phyloP scores from a whole-genome alignment of 2,113 vertebrate species.

The Dermatemys mawii region DNA sequence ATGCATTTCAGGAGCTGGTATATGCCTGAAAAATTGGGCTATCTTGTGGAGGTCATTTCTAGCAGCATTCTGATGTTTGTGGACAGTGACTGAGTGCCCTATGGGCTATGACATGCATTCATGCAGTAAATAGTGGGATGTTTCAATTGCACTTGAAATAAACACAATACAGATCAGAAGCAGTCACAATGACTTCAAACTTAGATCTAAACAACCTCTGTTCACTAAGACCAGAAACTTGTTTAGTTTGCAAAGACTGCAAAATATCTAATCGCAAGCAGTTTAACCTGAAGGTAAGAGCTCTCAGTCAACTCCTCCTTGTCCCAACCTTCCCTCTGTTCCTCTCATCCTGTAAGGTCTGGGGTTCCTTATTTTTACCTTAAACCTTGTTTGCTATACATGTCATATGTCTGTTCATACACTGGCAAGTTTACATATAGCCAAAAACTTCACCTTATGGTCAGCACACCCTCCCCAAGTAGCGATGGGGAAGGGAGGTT shows the following conservation, averaged over 20 bases:
- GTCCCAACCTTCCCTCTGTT: not conserved
- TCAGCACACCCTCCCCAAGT: accelerated
- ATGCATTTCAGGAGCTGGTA: not conserved
- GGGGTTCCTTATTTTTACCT: not conserved
- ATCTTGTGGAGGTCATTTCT: not conserved
- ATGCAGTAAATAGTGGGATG: not conserved
- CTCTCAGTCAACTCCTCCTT: not conserved
- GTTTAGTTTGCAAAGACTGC: not conserved
- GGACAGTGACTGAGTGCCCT: not conserved
- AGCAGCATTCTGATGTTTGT: not conserved
- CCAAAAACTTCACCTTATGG: not conserved
- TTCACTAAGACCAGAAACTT: constrained; percentile 37
- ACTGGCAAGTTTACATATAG: accelerated
- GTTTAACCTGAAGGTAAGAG: constrained; percentile 21
- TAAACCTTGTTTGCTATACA: not conserved
- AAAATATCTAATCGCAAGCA: constrained; percentile 38
- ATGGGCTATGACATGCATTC: not conserved
- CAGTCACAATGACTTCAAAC: not conserved
- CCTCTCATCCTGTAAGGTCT: not conserved
- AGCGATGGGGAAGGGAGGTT: not conserved
- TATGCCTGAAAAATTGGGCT: not conserved
- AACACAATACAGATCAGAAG: not conserved
- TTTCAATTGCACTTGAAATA: not conserved
- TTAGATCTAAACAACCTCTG: constrained; percentile 4
- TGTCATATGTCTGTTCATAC: not conserved